Percentiles rank a stretch among this genome's conserved stretches.
phyloP scores from a whole-genome alignment of 2,797 vertebrate genomes.

The Sphenodon punctatus region DNA sequence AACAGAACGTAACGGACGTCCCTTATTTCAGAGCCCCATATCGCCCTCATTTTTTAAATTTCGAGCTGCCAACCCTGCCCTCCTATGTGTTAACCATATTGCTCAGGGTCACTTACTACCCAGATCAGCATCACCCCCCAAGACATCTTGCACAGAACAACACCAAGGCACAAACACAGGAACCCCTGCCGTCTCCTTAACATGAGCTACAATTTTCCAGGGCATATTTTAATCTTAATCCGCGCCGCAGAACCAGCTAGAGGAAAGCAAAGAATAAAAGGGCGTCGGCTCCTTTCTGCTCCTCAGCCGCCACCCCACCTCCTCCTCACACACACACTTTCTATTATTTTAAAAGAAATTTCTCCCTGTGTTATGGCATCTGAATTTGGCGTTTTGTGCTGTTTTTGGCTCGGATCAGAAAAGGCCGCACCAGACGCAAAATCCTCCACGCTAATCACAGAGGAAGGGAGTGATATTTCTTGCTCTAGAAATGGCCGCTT shows the following conservation, averaged over 20 bases:
- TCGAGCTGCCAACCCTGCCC: no score
- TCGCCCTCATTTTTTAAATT: no score
- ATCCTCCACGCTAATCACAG: not conserved
- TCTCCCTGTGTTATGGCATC: not conserved
- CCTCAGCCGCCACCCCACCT: no score
- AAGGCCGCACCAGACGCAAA: not conserved
- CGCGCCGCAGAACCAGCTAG: not conserved
- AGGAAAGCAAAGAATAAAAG: not conserved
- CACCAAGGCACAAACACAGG: not conserved
- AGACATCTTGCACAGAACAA: not conserved
- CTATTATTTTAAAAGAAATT: not conserved
- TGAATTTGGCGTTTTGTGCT: not conserved
- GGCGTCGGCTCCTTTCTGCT: not conserved
- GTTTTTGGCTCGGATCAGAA: not conserved
- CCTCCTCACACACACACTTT: not conserved
- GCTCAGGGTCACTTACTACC: not conserved
- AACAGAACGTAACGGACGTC: no score
- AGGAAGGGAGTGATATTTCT: not conserved
- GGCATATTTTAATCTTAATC: not conserved
- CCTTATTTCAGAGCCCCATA: no score
- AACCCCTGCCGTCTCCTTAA: no score
- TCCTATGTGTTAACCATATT: no score
- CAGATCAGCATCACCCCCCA: not conserved
- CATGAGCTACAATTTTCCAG: not conserved
- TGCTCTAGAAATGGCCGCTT: conserved; percentile 2